Conservation (phyloP, 2,888 invertebrate genomes). For the Agonopterix subpropinquella region DNA sequence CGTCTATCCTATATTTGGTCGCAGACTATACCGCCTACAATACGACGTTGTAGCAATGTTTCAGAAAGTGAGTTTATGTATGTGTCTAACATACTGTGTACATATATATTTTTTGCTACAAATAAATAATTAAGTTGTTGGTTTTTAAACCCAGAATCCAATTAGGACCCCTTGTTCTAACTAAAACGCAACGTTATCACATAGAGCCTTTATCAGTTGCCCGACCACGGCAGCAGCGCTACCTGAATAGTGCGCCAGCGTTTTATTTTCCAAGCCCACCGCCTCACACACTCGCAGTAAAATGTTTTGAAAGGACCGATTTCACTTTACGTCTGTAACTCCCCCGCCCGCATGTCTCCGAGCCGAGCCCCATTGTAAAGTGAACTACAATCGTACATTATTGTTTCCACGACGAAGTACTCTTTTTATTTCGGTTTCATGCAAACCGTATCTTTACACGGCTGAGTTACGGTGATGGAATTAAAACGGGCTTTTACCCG, state of each 20-base stretch:
- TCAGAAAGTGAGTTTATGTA: too few species aligned
- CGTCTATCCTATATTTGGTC: too few species aligned
- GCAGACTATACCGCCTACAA: too few species aligned
- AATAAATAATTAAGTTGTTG: too few species aligned
- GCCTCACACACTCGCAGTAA: slow-evolving; percentile 44
- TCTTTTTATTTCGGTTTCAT: slow-evolving; percentile 61
- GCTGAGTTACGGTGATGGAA: slow-evolving; percentile 63
- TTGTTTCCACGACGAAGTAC: slow-evolving; percentile 61
- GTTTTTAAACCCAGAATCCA: too few species aligned
- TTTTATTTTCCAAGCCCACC: slow-evolving; percentile 56
- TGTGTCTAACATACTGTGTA: too few species aligned
- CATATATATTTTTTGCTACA: too few species aligned
- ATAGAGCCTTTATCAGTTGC: not conserved
- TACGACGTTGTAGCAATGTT: too few species aligned
- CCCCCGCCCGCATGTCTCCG: slow-evolving; percentile 50
- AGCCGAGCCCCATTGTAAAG: slow-evolving; percentile 54
- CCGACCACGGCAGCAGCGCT: slow-evolving; percentile 4
- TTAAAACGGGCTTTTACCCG: slow-evolving; percentile 60
- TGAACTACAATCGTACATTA: slow-evolving; percentile 69
- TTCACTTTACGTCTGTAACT: slow-evolving; percentile 55
- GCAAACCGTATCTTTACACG: slow-evolving; percentile 61
- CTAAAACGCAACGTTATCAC: not conserved
- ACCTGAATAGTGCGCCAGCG: slow-evolving; percentile 51
- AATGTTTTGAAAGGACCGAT: slow-evolving; percentile 74
- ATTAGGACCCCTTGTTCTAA: not conserved